A percentile compares a stretch with the other conserved stretches of the same genome.
phyloP scores from a whole-genome alignment of 2,888 invertebrate species.

The Athrips mouffetella region DNA sequence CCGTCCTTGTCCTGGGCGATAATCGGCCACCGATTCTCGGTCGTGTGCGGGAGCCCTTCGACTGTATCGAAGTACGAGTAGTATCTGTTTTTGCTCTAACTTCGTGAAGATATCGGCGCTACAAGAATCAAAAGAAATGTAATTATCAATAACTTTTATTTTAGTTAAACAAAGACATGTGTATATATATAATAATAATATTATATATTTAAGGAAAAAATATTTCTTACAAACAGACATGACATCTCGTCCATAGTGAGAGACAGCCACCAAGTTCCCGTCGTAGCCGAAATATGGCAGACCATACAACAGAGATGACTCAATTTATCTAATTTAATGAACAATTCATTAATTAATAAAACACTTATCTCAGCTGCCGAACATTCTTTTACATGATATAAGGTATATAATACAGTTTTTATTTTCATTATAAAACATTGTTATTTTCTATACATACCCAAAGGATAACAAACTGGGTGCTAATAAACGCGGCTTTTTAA shows the following conservation, averaged over 20 bases:
- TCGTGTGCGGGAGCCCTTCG: too few relatives aligned
- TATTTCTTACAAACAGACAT: conserved; percentile 66
- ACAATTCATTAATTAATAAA: conserved; percentile 7
- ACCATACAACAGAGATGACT: conserved; percentile 51
- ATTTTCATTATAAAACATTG: neutral
- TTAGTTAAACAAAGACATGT: conserved; percentile 73
- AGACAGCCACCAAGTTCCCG: conserved; percentile 62
- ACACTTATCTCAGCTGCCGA: conserved; percentile 6
- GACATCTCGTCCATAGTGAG: conserved; percentile 57
- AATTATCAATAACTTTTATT: conserved; percentile 74
- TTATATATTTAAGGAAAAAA: conserved; percentile 65
- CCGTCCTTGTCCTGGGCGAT: too few relatives aligned
- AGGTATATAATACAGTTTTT: neutral
- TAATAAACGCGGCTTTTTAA: too few relatives aligned
- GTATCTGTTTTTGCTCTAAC: neutral
- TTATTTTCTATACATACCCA: neutral
- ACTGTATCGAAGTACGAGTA: too few relatives aligned
- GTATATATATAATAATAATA: conserved; percentile 60
- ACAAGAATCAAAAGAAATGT: conserved; percentile 2
- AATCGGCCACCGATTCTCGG: too few relatives aligned
- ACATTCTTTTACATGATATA: conserved; percentile 3
- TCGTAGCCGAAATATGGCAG: conserved; percentile 58
- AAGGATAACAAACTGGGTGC: too few relatives aligned
- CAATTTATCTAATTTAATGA: conserved; percentile 39
- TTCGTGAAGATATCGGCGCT: neutral